These are phyloP conservation scores for Papilio protenor DNA, from an alignment of 2,888 invertebrate species.

Conservation along the genomic window DNA sequence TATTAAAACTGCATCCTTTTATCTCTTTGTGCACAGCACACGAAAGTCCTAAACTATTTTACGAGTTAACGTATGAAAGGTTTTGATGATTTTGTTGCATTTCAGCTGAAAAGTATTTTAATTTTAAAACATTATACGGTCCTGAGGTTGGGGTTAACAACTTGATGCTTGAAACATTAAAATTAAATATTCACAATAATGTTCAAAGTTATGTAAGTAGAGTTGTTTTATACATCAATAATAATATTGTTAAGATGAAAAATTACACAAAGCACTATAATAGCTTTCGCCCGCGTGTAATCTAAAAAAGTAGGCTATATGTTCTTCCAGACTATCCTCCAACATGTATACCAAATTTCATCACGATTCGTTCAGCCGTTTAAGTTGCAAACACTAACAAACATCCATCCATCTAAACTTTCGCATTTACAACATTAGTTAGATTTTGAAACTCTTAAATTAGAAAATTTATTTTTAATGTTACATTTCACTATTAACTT, in stretches of 20 bases:
- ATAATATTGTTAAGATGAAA: not conserved
- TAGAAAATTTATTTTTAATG: too few relatives aligned
- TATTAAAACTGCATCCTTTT: not conserved
- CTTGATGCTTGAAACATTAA: slow-evolving; percentile 8
- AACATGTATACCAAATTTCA: too few relatives aligned
- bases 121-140: slow-evolving; percentile 26
- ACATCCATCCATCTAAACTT: too few relatives aligned
- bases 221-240: not conserved
- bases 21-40: slow-evolving; percentile 11
- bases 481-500: not conserved
- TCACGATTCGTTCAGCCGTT: too few relatives aligned
- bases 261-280: too few relatives aligned
- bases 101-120: slow-evolving; percentile 30
- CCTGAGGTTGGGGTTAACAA: slow-evolving; percentile 9
- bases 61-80: slow-evolving; percentile 18
- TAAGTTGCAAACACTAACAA: too few relatives aligned
- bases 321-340: too few relatives aligned
- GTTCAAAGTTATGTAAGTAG: slow-evolving; percentile 7
- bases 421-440: too few relatives aligned
- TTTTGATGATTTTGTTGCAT: slow-evolving; percentile 22
- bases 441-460: too few relatives aligned
- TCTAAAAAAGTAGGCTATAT: too few relatives aligned
- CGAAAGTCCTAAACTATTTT: slow-evolving; percentile 28
- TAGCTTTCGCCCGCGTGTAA: too few relatives aligned
- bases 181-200: slow-evolving; percentile 2